A percentile compares a stretch with the other conserved stretches of the same genome.
These are phyloP conservation scores for Numenius arquata DNA, from an alignment of 2,113 vertebrate species.

Conservation along the genomic window DNA sequence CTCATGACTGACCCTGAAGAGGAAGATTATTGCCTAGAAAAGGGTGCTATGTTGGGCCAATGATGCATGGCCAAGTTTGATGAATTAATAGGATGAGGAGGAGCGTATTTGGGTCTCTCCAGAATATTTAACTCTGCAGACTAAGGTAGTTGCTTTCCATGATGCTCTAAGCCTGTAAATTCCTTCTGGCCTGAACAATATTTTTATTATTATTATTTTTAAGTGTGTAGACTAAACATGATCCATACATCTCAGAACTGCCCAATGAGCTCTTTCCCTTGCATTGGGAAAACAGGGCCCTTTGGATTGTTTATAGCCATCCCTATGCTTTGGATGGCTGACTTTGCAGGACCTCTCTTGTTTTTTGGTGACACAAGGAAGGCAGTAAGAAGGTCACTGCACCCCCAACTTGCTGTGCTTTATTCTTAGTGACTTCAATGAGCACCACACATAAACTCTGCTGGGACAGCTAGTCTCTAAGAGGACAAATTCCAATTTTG, in stretches of 20 bases:
- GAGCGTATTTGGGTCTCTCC: conserved; percentile 2
- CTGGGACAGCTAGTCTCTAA: conserved; percentile 5
- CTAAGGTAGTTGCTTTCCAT: conserved; percentile 33
- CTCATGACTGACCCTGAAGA: neutral
- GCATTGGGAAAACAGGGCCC: conserved; percentile 1
- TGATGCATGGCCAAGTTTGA: neutral
- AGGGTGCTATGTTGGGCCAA: neutral
- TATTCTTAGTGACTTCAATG: neutral
- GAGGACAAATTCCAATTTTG: conserved; percentile 17
- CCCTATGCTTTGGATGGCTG: conserved; percentile 16
- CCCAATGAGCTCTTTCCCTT: neutral
- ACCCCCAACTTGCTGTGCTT: neutral
- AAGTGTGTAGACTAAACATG: conserved; percentile 57
- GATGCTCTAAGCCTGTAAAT: conserved; percentile 34
- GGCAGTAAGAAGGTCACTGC: neutral
- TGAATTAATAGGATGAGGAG: conserved; percentile 32
- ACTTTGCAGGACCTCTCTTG: conserved; percentile 16
- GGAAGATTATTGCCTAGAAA: conserved; percentile 14
- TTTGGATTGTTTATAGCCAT: conserved; percentile 13
- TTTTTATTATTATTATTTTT: conserved; percentile 55
- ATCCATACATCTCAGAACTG: conserved; percentile 25
- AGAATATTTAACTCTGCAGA: neutral
- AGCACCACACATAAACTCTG: neutral
- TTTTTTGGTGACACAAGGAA: neutral
- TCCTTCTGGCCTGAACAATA: conserved; percentile 12